Base-by-base conservation (phyloP, 2,113 vertebrate genomes). In the Crotalus horridus region DNA sequence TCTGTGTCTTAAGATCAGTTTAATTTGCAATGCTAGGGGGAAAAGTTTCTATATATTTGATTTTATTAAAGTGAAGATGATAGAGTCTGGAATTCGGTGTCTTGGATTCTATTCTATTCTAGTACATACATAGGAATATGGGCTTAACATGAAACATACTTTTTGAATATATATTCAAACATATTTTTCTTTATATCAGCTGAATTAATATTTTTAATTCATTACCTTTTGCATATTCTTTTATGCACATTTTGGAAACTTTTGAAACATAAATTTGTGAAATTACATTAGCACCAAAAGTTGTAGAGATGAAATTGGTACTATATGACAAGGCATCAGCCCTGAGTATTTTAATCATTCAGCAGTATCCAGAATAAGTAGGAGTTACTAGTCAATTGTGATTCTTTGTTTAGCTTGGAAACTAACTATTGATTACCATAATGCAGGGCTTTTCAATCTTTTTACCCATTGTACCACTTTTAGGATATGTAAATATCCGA, bases 351-450 rank as follows among this genome's bases (percentile, higher is more conserved):
- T 95, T 85, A 48, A 15, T 46, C 58, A 89, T 56, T 4, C 6
- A 55, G 13, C 90, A 39, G 59, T 93, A 64, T 51, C 59, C 43
- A 51, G 46, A 33, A 51, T 90, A n/a, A 53, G 15, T 26, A 90
- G 55, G 12, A 58, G 21, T 48, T 90, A 51, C 20, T 74, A 74
- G n/a, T 39, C 69, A 89, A 90, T 21, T 96, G 90, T 94, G 95
- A n/a, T 64, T 91, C 15, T 90, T 48, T 90, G 21, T 21, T 33
- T 69, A 74, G 8, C 12, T 29, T 90, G 17, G 29, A 4, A 89
- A 21, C 8, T 69, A 29, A 24, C 33, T 39, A 23, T 81, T 43
- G 10, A 15, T 46, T 23, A 58, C 26, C 58, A 51, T 61, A 48
- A 48, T 13, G 43, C 29, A 21, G 43, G 43, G 43, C 43, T 43